These are phyloP conservation scores for Ridgeia piscesae DNA, from an alignment of 1,140 invertebrate genomes.

Conservation along the genomic window DNA sequence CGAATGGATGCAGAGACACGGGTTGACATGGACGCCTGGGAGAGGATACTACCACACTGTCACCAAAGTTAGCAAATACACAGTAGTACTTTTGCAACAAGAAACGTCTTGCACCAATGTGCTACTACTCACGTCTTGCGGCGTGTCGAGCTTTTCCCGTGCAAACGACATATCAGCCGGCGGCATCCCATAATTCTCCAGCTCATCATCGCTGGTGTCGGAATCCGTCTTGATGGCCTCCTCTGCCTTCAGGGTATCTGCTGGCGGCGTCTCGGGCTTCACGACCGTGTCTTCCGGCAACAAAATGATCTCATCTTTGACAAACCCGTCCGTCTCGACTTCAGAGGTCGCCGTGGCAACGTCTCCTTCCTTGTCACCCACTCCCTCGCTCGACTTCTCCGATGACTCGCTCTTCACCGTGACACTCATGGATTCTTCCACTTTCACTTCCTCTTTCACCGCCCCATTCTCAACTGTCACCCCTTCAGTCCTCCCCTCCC, in stretches of 20 bases:
- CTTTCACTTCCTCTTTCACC: slow-evolving; percentile 29
- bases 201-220: slow-evolving; percentile 27
- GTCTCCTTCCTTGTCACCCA: not conserved
- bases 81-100: not conserved
- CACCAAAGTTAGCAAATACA: too few species aligned
- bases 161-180: slow-evolving; percentile 31
- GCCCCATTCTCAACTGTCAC: slow-evolving; percentile 36
- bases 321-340: not conserved
- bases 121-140: not conserved
- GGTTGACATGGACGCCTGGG: too few species aligned
- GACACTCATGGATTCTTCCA: slow-evolving; percentile 1
- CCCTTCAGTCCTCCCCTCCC: slow-evolving; percentile 31
- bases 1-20: too few species aligned
- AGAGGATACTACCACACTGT: too few species aligned
- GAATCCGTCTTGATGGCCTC: slow-evolving; percentile 29
- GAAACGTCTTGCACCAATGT: not conserved
- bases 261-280: slow-evolving; percentile 27
- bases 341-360: not conserved
- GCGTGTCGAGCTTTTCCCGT: slow-evolving; percentile 5
- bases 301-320: slow-evolving; percentile 15
- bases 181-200: slow-evolving; percentile 32
- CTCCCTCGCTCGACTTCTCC: slow-evolving; percentile 22
- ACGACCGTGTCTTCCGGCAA: slow-evolving; percentile 11
- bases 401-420: slow-evolving; percentile 19
- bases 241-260: slow-evolving; percentile 24